Evolutionary conservation across 2,888 invertebrate genomes (phyloP).

Genomic region (Idaea dimidiata): DNA sequence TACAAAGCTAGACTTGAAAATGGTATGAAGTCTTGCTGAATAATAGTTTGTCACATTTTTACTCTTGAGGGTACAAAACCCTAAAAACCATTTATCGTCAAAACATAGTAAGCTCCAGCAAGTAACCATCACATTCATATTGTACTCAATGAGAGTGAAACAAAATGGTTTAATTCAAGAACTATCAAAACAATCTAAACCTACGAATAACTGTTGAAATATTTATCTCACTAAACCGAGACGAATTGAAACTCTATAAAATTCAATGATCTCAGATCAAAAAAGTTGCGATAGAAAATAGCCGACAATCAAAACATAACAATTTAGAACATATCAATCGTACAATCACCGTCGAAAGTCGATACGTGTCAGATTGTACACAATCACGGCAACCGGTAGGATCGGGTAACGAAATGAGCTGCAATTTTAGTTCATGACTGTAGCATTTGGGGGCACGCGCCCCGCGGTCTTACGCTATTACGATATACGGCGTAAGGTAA

Average conservation of each 20-base stretch:
- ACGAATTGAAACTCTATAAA: neutral
- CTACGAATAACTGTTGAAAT: neutral
- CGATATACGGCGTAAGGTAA: constrained; percentile 34
- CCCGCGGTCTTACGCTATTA: constrained; percentile 44
- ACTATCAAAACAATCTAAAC: neutral
- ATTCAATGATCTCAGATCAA: neutral
- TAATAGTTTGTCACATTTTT: too few species aligned
- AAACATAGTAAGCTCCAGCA: too few species aligned
- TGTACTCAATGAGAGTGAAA: neutral
- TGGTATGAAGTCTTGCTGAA: too few species aligned
- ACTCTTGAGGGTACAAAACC: too few species aligned
- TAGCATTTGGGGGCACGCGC: constrained; percentile 61
- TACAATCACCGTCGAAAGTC: constrained; percentile 34
- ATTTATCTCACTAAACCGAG: neutral
- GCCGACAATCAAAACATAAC: constrained; percentile 17
- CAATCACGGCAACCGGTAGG: constrained; percentile 61
- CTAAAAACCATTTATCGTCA: too few species aligned
- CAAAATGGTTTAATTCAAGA: neutral
- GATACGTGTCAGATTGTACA: constrained; percentile 58
- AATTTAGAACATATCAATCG: constrained; percentile 17
- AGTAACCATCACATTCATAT: too few species aligned
- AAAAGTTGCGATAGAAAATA: constrained; percentile 42
- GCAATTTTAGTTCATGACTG: constrained; percentile 72
- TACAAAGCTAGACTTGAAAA: too few species aligned
- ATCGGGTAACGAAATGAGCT: constrained; percentile 62